Evolutionary conservation across 2,888 invertebrate genomes (phyloP).

Genomic region (Kuschelorhynchus macadamiae): DNA sequence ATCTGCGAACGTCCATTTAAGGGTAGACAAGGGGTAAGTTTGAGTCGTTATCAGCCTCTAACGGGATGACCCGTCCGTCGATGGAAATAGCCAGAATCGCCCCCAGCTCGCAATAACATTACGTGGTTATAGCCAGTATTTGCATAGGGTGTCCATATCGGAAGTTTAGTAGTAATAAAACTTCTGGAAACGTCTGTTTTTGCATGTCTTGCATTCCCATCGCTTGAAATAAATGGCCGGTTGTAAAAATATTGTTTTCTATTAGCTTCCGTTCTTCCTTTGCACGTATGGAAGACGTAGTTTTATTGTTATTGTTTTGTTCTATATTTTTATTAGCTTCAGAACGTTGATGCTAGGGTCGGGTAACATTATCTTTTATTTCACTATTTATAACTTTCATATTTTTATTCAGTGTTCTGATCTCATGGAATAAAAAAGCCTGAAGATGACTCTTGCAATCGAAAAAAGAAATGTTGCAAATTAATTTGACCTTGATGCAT

Average conservation of each 20-base stretch:
- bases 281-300: no score
- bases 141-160: conserved; percentile 50
- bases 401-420: no score
- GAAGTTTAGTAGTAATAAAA: conserved; percentile 44
- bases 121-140: conserved; percentile 58
- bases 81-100: conserved; percentile 57
- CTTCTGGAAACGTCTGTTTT: conserved; percentile 43
- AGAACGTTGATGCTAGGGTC: no score
- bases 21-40: conserved; percentile 45
- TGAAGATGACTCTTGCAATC: no score
- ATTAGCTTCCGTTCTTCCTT: conserved; percentile 15
- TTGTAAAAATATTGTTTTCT: conserved; percentile 35
- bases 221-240: conserved; percentile 5
- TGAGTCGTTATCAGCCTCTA: conserved; percentile 66
- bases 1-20: conserved; percentile 48
- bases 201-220: conserved; percentile 45
- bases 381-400: no score
- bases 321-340: no score
- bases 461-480: no score
- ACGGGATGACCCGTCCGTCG: conserved; percentile 67
- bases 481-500: no score
- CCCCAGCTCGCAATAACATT: conserved; percentile 58
- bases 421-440: no score
- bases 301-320: no score
- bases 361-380: no score